These are phyloP conservation scores for Lucilia sericata DNA, from an alignment of 1,140 invertebrate species.

Conservation along the genomic window DNA sequence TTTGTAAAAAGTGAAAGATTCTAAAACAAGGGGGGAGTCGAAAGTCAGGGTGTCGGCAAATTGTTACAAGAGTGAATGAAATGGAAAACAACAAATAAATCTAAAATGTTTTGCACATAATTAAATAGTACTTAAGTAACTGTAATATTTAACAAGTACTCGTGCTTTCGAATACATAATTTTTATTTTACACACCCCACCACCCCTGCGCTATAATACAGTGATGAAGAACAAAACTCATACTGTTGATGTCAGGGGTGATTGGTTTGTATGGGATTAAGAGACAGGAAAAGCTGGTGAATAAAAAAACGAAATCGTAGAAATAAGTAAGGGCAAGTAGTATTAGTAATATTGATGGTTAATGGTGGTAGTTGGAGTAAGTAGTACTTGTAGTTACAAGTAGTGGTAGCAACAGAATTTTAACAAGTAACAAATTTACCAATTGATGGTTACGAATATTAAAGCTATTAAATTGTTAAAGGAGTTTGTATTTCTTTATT, in stretches of 20 bases:
- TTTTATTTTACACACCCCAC: neutral
- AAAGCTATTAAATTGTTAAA: neutral
- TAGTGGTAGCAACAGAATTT: neutral
- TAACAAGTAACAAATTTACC: constrained; percentile 5
- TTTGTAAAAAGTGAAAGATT: neutral
- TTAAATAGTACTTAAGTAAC: constrained; percentile 27
- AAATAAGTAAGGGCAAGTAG: neutral
- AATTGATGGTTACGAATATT: neutral
- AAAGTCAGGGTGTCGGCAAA: neutral
- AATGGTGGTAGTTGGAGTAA: neutral
- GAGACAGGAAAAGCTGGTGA: neutral
- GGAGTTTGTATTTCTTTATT: neutral
- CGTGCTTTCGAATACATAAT: neutral
- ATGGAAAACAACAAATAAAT: neutral
- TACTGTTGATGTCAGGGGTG: neutral
- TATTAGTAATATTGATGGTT: neutral
- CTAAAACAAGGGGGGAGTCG: neutral
- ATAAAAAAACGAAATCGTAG: neutral
- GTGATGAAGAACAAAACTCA: neutral
- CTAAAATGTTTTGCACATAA: constrained; percentile 27
- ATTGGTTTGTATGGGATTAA: neutral
- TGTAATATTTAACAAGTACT: constrained; percentile 14
- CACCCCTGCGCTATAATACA: neutral
- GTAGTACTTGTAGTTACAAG: neutral
- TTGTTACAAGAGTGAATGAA: neutral